Percentiles rank a stretch among this genome's conserved stretches.
Evolutionary conservation across 2,113 vertebrate genomes (phyloP).

Genomic region (Myrmophylax atrothorax): DNA sequence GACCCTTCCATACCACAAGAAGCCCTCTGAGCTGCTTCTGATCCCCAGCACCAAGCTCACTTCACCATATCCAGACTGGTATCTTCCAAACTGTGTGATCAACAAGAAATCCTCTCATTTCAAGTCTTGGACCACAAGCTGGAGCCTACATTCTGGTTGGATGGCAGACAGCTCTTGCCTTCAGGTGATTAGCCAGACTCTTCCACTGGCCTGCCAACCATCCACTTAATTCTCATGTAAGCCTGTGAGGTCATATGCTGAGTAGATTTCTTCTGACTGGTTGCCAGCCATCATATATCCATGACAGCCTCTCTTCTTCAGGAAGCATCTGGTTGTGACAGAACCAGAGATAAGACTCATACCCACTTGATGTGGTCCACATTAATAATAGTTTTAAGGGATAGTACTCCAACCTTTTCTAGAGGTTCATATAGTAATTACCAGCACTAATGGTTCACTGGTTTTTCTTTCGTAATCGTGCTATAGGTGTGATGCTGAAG

Average conservation of each 20-base stretch:
- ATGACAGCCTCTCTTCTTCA: neutral
- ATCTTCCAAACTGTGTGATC: neutral
- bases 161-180: neutral
- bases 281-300: neutral
- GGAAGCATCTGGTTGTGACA: neutral
- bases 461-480: neutral
- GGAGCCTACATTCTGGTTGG: neutral
- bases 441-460: neutral
- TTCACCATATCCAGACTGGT: neutral
- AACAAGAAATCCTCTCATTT: neutral
- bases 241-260: neutral
- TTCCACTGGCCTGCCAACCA: neutral
- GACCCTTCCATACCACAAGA: neutral
- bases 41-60: neutral
- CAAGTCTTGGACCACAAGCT: neutral
- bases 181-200: neutral
- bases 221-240: neutral
- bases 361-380: neutral
- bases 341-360: neutral
- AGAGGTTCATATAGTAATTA: neutral
- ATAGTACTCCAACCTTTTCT: neutral
- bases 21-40: neutral
- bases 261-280: neutral
- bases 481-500: neutral
- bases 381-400: neutral